Percentiles rank a stretch among this genome's conserved stretches.
Conservation (phyloP, 2,113 vertebrate genomes). For the Stigmatopora nigra region DNA sequence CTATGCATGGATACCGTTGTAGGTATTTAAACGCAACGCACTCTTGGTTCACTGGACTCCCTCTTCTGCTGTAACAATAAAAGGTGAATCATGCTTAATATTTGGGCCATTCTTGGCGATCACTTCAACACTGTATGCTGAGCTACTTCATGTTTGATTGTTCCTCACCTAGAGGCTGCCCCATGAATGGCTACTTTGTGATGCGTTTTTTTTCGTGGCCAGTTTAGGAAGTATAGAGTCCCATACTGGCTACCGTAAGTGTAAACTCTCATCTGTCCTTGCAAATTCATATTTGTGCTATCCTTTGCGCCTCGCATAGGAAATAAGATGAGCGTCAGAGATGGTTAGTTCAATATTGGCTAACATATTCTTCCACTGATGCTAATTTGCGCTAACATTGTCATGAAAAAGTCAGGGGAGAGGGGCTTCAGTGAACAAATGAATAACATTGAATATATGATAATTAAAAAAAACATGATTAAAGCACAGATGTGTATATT, state of each 20-base stretch:
- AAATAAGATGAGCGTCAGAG: not conserved
- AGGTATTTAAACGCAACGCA: slow-evolving; percentile 65
- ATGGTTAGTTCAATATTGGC: not conserved
- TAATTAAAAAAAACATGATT: slow-evolving; percentile 45
- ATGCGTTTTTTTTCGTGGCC: not conserved
- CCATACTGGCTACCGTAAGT: not conserved
- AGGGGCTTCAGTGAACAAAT: slow-evolving; percentile 10
- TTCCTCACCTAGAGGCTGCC: not conserved
- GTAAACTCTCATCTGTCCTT: not conserved
- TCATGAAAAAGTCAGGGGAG: not conserved
- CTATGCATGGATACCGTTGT: slow-evolving; percentile 77
- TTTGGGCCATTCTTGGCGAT: not conserved
- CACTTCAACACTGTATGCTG: not conserved
- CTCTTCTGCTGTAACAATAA: not conserved
- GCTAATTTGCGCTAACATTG: not conserved
- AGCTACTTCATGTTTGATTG: not conserved
- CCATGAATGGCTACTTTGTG: not conserved
- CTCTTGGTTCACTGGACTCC: slow-evolving; percentile 11
- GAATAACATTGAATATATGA: slow-evolving; percentile 24
- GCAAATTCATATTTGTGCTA: not conserved
- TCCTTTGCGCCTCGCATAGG: not conserved
- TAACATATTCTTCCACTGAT: not conserved
- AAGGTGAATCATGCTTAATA: not conserved
- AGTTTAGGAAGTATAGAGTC: no score
- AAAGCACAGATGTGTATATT: slow-evolving; percentile 75